Evolutionary conservation across 2,888 invertebrate species (phyloP).

Genomic region (Pemphredon lugubris): DNA sequence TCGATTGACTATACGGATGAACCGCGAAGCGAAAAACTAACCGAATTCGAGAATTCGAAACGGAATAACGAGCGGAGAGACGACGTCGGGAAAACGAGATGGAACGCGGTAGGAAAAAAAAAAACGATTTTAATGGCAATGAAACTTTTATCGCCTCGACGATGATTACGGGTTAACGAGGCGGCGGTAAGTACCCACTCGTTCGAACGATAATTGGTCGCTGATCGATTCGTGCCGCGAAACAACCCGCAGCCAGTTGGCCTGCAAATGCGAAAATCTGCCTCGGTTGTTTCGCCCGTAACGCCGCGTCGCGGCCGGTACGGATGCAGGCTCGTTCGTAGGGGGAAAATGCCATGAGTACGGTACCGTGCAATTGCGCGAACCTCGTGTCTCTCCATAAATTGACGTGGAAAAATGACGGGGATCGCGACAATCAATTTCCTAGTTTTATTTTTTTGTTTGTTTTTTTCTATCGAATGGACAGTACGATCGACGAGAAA

Average conservation of each 20-base stretch:
- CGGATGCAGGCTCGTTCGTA: background rate
- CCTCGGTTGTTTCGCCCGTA: conserved; percentile 22
- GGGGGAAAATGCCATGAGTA: background rate
- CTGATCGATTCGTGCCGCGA: conserved; percentile 56
- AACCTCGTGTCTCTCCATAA: background rate
- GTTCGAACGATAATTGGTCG: conserved; percentile 57
- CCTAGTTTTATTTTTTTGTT: background rate
- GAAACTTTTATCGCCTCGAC: conserved; percentile 53
- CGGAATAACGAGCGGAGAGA: background rate
- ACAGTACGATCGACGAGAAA: background rate
- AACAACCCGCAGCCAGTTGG: conserved; percentile 35
- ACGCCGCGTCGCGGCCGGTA: background rate
- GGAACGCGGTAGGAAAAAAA: conserved; percentile 4
- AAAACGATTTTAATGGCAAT: conserved; percentile 54
- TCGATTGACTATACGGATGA: background rate
- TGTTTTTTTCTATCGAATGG: too few species aligned
- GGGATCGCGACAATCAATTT: background rate
- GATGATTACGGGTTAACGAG: conserved; percentile 61
- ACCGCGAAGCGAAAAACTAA: background rate
- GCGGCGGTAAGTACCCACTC: conserved; percentile 48
- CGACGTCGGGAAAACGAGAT: background rate
- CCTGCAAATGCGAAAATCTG: conserved; percentile 51
- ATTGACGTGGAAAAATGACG: background rate
- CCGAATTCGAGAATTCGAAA: background rate
- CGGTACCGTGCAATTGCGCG: background rate